Evolutionary conservation across 2,113 vertebrate species (phyloP), one percentile per base, ranked within the genome.

Genomic region (Benitochromis conjunctus): DNA sequence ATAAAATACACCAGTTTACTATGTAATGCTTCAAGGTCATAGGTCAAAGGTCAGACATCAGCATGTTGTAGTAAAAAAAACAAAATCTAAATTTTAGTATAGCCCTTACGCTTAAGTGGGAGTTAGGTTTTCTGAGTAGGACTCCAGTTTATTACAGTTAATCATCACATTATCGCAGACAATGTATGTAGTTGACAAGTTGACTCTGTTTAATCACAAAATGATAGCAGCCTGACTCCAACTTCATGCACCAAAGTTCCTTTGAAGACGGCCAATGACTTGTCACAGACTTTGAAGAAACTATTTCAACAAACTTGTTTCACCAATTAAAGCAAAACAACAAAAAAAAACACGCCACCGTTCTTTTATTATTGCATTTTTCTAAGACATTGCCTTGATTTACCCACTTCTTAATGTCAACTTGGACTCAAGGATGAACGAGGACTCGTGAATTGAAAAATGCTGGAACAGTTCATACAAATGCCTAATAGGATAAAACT

Each of bases 171-270:
- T 71, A 46, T 46, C 21, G 0, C 38, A 26, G 46, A 46, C 8
- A 46, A 0, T 1, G 38, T 26, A 46, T 26, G 13, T 71, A 46
- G 1, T 26, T 46, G 64, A 24, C 21, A 71, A 46, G 13, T 4
- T 71, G 1, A 71, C 64, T 12, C n/a, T 0, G 0, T 46, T 71
- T 21, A 71, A 24, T 26, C 38, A 3, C 1, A 69, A 69, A 69
- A n/a, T 69, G 38, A 69, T 4, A 69, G 21, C 38, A 43, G 13
- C 43, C 38, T 69, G 64, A 16, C n/a, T 5, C 60, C 60, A 64
- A n/a, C 0, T 38, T 38, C 18, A 38, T 0, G 9, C 6, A 38
- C 9, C 31, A 38, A 1, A 60, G 57, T 31, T 1, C 1, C 26
- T 60, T 60, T 60, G 26, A 60, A 60, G 14, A 31, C 3, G 29